These are phyloP conservation scores for Stegodyphus dumicola DNA, from an alignment of 1,140 invertebrate genomes.

Conservation along the genomic window DNA sequence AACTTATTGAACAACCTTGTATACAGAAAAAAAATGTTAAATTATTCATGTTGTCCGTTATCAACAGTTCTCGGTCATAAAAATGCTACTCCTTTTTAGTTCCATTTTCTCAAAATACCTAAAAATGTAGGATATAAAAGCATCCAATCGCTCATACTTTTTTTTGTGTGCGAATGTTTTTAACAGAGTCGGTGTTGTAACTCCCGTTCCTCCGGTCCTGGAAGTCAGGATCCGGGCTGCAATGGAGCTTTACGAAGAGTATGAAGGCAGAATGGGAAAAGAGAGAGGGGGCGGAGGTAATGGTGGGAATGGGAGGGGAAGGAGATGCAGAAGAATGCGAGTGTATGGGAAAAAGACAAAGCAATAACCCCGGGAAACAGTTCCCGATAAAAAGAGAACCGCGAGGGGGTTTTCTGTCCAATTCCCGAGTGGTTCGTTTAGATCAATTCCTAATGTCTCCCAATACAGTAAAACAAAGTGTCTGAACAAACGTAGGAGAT, in stretches of 20 bases:
- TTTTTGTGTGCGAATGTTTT: too few species aligned
- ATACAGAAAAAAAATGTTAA: too few species aligned
- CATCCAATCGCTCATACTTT: too few species aligned
- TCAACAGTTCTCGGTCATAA: too few species aligned
- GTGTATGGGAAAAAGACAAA: slow-evolving; percentile 5
- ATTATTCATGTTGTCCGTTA: too few species aligned
- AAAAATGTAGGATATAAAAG: too few species aligned
- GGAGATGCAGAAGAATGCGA: not conserved
- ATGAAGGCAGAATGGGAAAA: not conserved
- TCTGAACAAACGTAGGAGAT: too few species aligned
- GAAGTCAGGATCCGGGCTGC: not conserved
- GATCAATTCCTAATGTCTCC: not conserved
- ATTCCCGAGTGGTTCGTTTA: not conserved
- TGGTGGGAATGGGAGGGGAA: not conserved
- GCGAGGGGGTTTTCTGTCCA: not conserved
- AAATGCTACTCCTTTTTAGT: too few species aligned
- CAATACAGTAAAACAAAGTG: too few species aligned
- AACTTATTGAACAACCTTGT: too few species aligned
- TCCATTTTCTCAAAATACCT: too few species aligned
- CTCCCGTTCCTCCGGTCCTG: not conserved
- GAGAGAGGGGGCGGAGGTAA: not conserved
- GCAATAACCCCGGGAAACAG: slow-evolving; percentile 3
- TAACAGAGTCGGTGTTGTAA: not conserved
- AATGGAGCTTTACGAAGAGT: not conserved
- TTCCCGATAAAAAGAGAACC: not conserved